These are phyloP conservation scores for Microtus montanus DNA, from an alignment of 2,113 vertebrate genomes.

Conservation along the genomic window DNA sequence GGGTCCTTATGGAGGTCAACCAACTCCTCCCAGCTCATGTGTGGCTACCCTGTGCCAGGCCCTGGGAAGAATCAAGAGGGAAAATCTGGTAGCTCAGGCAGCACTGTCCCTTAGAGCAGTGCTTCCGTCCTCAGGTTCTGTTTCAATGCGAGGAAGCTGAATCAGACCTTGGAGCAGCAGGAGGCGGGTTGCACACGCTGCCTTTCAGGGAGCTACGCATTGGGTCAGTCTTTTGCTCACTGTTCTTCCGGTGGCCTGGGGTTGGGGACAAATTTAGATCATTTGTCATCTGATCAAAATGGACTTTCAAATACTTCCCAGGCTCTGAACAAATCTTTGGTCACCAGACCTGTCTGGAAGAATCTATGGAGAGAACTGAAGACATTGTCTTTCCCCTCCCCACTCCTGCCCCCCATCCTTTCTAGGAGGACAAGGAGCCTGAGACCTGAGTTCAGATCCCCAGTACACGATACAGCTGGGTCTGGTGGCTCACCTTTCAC, in stretches of 20 bases:
- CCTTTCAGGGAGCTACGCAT: background rate
- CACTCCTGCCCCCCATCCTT: no score
- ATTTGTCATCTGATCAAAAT: slow-evolving; percentile 33
- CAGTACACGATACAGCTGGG: background rate
- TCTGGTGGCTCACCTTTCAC: background rate
- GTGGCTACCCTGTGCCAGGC: background rate
- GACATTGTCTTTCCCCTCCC: no score
- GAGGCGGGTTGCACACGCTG: slow-evolving; percentile 35
- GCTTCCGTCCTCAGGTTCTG: slow-evolving; percentile 69
- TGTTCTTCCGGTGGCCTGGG: slow-evolving; percentile 69
- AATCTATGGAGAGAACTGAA: accelerated
- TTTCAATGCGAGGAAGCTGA: slow-evolving; percentile 86
- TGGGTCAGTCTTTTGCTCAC: slow-evolving; percentile 64
- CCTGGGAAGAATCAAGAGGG: slow-evolving; percentile 73
- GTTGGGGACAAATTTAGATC: slow-evolving; percentile 68
- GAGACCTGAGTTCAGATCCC: background rate
- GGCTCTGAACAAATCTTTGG: background rate
- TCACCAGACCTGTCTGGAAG: background rate
- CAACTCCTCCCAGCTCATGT: no score
- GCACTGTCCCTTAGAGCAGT: slow-evolving; percentile 41
- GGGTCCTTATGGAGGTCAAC: background rate
- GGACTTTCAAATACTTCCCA: slow-evolving; percentile 52
- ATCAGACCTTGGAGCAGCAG: slow-evolving; percentile 68
- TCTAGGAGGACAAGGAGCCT: background rate
- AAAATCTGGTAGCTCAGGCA: background rate